A percentile compares a stretch with the other conserved stretches of the same genome.
Conservation (phyloP, 2,888 invertebrate genomes). For the Atethmia centrago region DNA sequence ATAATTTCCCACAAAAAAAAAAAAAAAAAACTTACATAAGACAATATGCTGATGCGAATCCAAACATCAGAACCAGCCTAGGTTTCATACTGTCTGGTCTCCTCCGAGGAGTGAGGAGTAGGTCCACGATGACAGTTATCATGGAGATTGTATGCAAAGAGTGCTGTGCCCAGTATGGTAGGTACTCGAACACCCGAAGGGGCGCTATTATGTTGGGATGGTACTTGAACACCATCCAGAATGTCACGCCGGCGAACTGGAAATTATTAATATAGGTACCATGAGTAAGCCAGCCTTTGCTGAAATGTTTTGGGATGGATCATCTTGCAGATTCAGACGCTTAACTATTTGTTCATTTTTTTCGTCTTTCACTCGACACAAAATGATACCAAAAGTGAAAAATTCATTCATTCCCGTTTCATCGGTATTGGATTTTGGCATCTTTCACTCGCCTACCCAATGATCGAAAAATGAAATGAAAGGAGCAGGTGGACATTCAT, state of each 20-base stretch:
- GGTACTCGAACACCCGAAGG: slow-evolving; percentile 67
- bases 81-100: slow-evolving; percentile 67
- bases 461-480: neutral
- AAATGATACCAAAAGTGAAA: neutral
- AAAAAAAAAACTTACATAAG: slow-evolving; percentile 69
- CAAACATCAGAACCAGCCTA: slow-evolving; percentile 59
- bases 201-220: slow-evolving; percentile 69
- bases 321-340: neutral
- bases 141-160: slow-evolving; percentile 75
- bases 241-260: slow-evolving; percentile 71
- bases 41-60: slow-evolving; percentile 65
- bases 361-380: neutral
- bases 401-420: neutral
- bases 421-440: too few species aligned
- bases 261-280: slow-evolving; percentile 39
- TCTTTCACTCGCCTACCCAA: too few species aligned
- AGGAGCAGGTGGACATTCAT: neutral
- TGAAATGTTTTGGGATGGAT: neutral
- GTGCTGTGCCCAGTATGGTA: slow-evolving; percentile 76
- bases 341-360: neutral
- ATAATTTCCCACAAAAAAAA: too few species aligned
- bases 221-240: slow-evolving; percentile 72
- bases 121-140: slow-evolving; percentile 67
- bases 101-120: slow-evolving; percentile 72
- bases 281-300: neutral